phyloP scores from a whole-genome alignment of 1,140 invertebrate genomes.

The Aphelinus atriplicis region DNA sequence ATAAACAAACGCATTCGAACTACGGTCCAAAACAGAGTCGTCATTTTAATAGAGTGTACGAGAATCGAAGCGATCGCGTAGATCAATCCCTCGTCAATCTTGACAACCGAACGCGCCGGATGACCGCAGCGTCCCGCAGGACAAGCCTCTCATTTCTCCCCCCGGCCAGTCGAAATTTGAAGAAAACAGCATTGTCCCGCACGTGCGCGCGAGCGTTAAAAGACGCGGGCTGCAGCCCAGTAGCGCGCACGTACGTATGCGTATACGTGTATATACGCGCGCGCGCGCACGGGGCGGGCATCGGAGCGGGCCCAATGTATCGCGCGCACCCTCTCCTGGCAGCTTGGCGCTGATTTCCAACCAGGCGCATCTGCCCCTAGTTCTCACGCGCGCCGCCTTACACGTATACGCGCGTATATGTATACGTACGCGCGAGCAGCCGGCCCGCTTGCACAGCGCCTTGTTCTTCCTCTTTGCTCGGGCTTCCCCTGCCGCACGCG shows the following conservation, averaged over 20 bases:
- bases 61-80: too few relatives aligned
- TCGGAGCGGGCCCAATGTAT: neutral
- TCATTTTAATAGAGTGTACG: too few relatives aligned
- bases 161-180: neutral
- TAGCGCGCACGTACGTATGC: neutral
- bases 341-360: conserved; percentile 46
- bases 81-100: too few relatives aligned
- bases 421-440: neutral
- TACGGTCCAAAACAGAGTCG: too few relatives aligned
- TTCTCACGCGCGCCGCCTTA: conserved; percentile 51
- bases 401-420: neutral
- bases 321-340: conserved; percentile 39
- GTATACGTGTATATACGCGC: too few relatives aligned
- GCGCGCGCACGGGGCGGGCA: neutral
- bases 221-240: neutral
- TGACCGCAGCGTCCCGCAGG: too few relatives aligned
- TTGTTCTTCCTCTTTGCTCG: neutral
- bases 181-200: conserved; percentile 4
- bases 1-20: too few relatives aligned
- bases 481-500: conserved; percentile 1
- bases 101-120: too few relatives aligned
- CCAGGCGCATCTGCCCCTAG: conserved; percentile 52
- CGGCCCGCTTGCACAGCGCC: too few relatives aligned
- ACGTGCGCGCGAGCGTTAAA: conserved; percentile 10
- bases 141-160: too few relatives aligned